Evolutionary conservation across 2,888 invertebrate genomes (phyloP), one percentile per base, ranked within the genome.

Genomic region (Glaucopsyche alexis): DNA sequence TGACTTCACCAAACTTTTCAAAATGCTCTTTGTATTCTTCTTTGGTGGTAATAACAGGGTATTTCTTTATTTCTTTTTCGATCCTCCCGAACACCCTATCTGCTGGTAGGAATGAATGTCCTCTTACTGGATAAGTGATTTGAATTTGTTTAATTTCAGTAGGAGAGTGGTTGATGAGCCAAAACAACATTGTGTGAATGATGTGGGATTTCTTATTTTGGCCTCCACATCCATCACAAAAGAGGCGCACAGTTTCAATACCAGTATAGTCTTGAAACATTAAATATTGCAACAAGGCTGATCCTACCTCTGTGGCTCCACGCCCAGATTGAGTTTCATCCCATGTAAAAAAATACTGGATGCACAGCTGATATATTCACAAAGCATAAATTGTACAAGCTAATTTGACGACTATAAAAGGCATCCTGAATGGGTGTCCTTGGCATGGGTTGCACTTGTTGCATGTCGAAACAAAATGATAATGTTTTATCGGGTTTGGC

Each of bases 161-260:
- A 65, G 72, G 72, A 14, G 72, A 14, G 29, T 72, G 40, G 55
- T 67, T 76, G 60, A 74, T 74, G 55, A 82, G 79, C 75, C 80
- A 78, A 72, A 76, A 76, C 55, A 80, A 78, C 71, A 81, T 78
- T 19, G 78, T 70, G 67, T 80, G 78, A 47, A 83, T 73, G 64
- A 82, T 79, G 71, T 77, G 75, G 55, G 78, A 78, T 73, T 79
- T 82, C 76, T 82, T 81, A 72, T 82, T 82, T 76, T 82, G 81
- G 67, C 80, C 81, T 45, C 79, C 79, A 74, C 81, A 83, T 50
- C 81, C 81, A 75, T 81, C 80, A 71, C 78, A 78, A 77, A 79
- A 81, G 65, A 81, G 74, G 72, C 77, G 74, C 47, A 78, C 71
- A 49, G 64, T 77, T 76, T 74, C 72, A 70, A 73, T 73, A 49